Evolutionary conservation across 2,113 vertebrate species (phyloP).

Genomic region (Periophthalmodon schlosseri): DNA sequence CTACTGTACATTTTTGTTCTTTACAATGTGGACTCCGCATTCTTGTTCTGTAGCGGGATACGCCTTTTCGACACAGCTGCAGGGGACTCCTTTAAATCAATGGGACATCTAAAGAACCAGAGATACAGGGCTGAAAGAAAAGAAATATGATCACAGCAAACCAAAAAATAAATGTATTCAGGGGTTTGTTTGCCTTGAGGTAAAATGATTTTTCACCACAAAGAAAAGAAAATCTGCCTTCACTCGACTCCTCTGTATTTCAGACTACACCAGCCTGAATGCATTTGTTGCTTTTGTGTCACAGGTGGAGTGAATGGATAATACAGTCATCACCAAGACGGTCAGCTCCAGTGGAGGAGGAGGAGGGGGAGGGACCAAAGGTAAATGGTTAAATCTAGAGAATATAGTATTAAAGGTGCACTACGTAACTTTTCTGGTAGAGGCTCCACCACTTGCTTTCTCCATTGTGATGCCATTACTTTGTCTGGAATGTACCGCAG

Average conservation of each 20-base stretch:
- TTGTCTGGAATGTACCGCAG: no score
- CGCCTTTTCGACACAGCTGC: conserved; percentile 23
- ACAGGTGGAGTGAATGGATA: conserved; percentile 70
- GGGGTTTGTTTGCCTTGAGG: conserved; percentile 15
- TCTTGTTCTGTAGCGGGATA: conserved; percentile 25
- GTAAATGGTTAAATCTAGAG: conserved; percentile 34
- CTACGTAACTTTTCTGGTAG: no score
- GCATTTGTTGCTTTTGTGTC: conserved; percentile 16
- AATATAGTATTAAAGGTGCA: no score
- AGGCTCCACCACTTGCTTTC: no score
- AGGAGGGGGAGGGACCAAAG: conserved; percentile 43
- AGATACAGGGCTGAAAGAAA: conserved; percentile 22
- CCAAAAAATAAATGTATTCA: neutral
- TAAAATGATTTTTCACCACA: neutral
- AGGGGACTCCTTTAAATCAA: conserved; percentile 20
- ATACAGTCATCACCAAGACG: conserved; percentile 51
- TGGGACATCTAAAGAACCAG: conserved; percentile 14
- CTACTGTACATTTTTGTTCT: neutral
- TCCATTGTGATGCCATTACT: no score
- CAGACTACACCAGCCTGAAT: neutral
- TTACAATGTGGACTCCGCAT: conserved; percentile 18
- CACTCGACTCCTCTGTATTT: neutral
- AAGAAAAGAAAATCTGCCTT: conserved; percentile 1
- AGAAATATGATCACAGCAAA: conserved; percentile 29
- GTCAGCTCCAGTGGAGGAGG: conserved; percentile 42